Percentiles rank a stretch among this genome's conserved stretches.
Conservation (phyloP, 92 coral and sea anemone genomes). For the Chrysogorgia sp. region DNA sequence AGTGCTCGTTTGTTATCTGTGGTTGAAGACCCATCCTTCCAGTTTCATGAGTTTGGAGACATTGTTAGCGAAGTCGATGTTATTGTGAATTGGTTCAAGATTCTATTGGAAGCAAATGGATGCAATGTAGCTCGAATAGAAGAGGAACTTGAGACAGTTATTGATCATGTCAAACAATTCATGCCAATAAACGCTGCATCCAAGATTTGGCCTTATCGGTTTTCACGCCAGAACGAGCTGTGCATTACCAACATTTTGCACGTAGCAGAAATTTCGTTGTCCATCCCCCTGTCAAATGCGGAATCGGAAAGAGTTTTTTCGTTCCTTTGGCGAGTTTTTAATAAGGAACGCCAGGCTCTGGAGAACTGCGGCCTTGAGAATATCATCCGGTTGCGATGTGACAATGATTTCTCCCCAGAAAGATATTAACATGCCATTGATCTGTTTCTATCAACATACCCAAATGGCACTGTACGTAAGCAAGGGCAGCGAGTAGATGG, state of each 20-base stretch:
- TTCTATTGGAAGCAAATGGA: constrained; percentile 1
- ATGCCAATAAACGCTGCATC: background rate
- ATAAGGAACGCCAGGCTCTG: too few relatives aligned
- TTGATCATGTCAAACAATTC: background rate
- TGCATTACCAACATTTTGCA: too few relatives aligned
- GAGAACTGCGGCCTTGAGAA: too few relatives aligned
- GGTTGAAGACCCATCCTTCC: background rate
- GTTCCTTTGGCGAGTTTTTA: too few relatives aligned
- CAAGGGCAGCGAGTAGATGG: background rate
- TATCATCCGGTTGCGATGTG: too few relatives aligned
- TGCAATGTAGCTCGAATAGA: background rate
- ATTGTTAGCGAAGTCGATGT: background rate
- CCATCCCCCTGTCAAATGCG: too few relatives aligned
- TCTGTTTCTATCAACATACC: background rate
- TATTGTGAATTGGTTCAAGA: background rate
- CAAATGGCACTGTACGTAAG: background rate
- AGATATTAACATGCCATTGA: too few relatives aligned
- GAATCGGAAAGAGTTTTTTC: too few relatives aligned
- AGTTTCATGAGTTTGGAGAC: constrained; percentile 3
- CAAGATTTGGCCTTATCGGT: constrained; percentile 1
- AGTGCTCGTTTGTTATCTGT: background rate
- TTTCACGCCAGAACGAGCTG: background rate
- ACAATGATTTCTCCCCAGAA: too few relatives aligned
- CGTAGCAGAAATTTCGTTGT: too few relatives aligned
- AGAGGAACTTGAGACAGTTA: constrained; percentile 4